Evolutionary conservation across 2,797 vertebrate genomes (phyloP).

Genomic region (Poeciliopsis gracilis): DNA sequence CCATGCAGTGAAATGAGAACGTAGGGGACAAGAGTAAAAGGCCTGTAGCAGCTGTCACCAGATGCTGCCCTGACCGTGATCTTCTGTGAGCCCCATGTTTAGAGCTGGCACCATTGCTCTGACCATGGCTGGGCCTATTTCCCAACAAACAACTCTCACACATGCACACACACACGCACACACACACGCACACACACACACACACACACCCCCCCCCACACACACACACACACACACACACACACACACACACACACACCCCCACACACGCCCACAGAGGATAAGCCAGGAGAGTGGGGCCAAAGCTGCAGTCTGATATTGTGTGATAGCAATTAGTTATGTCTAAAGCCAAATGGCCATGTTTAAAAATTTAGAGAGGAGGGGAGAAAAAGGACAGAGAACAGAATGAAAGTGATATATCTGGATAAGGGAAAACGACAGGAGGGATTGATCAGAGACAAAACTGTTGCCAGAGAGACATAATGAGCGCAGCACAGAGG

Average conservation of each 20-base stretch:
- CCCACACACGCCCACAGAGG: not conserved
- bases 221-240: not conserved
- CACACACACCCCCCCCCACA: too few species aligned
- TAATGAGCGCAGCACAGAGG: conserved; percentile 58
- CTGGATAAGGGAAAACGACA: conserved; percentile 46
- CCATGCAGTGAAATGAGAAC: conserved; percentile 13
- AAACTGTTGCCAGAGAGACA: conserved; percentile 50
- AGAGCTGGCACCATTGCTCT: conserved; percentile 51
- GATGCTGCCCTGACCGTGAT: conserved; percentile 42
- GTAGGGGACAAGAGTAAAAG: conserved; percentile 27
- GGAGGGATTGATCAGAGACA: conserved; percentile 61
- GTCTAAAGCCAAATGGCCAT: conserved; percentile 70
- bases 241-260: conserved; percentile 17
- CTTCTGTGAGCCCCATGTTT: conserved; percentile 59
- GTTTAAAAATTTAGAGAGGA: conserved; percentile 49
- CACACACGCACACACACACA: too few species aligned
- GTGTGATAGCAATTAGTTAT: conserved; percentile 70
- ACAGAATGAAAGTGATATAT: conserved; percentile 39
- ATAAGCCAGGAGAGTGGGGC: conserved; percentile 33
- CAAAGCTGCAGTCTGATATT: conserved; percentile 66
- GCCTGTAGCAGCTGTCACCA: conserved; percentile 54
- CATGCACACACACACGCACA: conserved; percentile 18
- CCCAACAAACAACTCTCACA: conserved; percentile 30
- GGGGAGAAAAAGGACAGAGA: conserved; percentile 6
- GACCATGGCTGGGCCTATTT: conserved; percentile 62